A percentile compares a stretch with the other conserved stretches of the same genome.
Evolutionary conservation across 1,140 invertebrate species (phyloP).

Genomic region (Drosophila athabasca): DNA sequence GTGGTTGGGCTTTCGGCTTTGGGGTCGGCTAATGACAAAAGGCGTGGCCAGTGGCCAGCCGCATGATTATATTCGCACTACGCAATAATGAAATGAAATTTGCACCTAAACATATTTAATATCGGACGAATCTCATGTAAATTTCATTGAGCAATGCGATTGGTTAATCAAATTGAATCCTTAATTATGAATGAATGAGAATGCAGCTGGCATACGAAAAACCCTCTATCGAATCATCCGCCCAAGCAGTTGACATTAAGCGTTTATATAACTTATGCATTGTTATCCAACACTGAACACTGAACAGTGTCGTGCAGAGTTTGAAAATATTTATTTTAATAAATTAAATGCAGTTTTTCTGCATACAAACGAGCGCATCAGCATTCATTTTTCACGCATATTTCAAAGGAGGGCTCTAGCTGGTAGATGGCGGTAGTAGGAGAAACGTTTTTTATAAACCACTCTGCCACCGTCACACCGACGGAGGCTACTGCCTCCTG

Average conservation of each 20-base stretch:
- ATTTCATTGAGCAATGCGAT: constrained; percentile 36
- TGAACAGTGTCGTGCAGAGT: not conserved
- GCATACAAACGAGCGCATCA: constrained; percentile 77
- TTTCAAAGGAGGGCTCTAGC: constrained; percentile 31
- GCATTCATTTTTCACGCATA: constrained; percentile 69
- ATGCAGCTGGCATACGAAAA: not conserved
- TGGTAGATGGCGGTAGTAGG: no score
- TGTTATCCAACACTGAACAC: constrained; percentile 28
- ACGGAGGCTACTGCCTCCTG: no score
- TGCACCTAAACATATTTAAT: constrained; percentile 51
- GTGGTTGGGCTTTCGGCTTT: no score
- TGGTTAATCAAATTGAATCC: constrained; percentile 37
- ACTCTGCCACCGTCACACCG: constrained; percentile 7
- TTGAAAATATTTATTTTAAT: constrained; percentile 69
- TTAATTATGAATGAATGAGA: constrained; percentile 33
- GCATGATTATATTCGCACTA: constrained; percentile 48
- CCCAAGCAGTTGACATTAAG: no score
- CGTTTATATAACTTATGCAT: constrained; percentile 8
- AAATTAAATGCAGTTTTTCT: constrained; percentile 73
- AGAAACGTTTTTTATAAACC: constrained; percentile 60
- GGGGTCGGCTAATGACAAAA: constrained; percentile 17
- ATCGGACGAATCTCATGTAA: constrained; percentile 35
- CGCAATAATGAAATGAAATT: constrained; percentile 55
- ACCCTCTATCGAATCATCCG: no score
- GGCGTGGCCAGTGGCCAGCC: constrained; percentile 40